phyloP scores from a whole-genome alignment of 92 coral and sea anemone genomes.

The Metridium senile region DNA sequence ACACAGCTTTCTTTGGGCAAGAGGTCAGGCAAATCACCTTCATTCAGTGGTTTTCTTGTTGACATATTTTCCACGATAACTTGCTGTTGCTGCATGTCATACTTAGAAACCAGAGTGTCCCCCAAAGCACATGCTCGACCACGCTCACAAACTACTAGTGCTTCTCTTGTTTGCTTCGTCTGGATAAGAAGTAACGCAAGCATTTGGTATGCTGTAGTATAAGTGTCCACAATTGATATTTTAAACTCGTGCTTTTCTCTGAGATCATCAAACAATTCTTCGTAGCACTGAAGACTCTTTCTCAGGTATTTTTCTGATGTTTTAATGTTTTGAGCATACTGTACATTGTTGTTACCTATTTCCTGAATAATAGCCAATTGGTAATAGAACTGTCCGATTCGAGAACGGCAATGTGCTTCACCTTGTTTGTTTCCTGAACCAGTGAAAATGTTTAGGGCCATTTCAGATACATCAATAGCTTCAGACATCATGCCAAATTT shows the following conservation, averaged over 20 bases:
- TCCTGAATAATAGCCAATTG: not conserved
- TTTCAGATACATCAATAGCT: not conserved
- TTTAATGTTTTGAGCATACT: not conserved
- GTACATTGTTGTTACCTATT: not conserved
- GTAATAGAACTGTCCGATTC: too few species aligned
- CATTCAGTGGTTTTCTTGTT: not conserved
- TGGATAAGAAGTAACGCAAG: not conserved
- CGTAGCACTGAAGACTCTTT: not conserved
- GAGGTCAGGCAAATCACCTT: not conserved
- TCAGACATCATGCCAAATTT: not conserved
- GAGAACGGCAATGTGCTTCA: not conserved
- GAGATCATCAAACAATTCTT: not conserved
- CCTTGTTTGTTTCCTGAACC: not conserved
- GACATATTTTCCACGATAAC: too few species aligned
- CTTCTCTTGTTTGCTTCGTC: not conserved
- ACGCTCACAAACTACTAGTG: conserved; percentile 11
- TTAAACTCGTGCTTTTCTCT: not conserved
- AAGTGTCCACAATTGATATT: conserved; percentile 16
- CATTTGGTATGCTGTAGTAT: not conserved
- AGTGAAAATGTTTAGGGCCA: not conserved
- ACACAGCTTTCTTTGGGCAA: not conserved
- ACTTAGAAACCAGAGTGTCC: conserved; percentile 7
- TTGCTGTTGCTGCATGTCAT: not conserved
- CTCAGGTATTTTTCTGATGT: conserved; percentile 1
- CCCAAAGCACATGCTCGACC: conserved; percentile 24